Percentiles rank a stretch among this genome's conserved stretches.
Conservation (phyloP, 2,797 vertebrate species). For the Myiotriccus ornatus region DNA sequence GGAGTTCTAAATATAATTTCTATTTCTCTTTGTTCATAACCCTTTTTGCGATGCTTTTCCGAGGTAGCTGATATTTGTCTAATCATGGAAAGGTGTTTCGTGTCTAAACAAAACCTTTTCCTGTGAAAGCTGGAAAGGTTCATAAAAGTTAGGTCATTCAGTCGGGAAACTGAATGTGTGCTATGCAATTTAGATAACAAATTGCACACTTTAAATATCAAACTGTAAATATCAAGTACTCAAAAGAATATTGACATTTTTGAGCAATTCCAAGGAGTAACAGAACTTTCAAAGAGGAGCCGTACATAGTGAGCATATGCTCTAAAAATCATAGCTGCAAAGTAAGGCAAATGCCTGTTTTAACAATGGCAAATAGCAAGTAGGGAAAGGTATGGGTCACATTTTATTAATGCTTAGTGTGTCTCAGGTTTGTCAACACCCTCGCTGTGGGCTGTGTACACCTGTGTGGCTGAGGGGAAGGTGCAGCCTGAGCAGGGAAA, state of each 20-base stretch:
- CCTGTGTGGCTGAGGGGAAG: neutral
- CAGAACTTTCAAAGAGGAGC: conserved; percentile 40
- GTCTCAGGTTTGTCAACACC: neutral
- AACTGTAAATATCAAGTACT: conserved; percentile 68
- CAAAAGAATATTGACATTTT: conserved; percentile 66
- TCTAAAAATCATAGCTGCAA: conserved; percentile 9
- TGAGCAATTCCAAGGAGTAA: conserved; percentile 45
- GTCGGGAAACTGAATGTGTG: conserved; percentile 23
- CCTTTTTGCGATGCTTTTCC: conserved; percentile 9
- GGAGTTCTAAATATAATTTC: conserved; percentile 48
- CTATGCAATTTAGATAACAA: conserved; percentile 65
- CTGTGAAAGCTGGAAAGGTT: conserved; percentile 59
- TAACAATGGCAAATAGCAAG: conserved; percentile 39
- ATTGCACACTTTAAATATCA: conserved; percentile 65
- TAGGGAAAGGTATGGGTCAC: neutral
- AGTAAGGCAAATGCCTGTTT: conserved; percentile 29
- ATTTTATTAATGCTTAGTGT: conserved; percentile 2
- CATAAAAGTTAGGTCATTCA: conserved; percentile 47
- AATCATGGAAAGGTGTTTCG: conserved; percentile 59
- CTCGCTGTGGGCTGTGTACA: neutral
- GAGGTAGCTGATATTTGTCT: conserved; percentile 64
- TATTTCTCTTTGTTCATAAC: conserved; percentile 55
- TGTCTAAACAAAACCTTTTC: conserved; percentile 70
- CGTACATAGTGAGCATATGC: neutral
- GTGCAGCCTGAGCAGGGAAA: neutral